phyloP scores from a whole-genome alignment of 2,797 vertebrate genomes.

The Manis javanica region DNA sequence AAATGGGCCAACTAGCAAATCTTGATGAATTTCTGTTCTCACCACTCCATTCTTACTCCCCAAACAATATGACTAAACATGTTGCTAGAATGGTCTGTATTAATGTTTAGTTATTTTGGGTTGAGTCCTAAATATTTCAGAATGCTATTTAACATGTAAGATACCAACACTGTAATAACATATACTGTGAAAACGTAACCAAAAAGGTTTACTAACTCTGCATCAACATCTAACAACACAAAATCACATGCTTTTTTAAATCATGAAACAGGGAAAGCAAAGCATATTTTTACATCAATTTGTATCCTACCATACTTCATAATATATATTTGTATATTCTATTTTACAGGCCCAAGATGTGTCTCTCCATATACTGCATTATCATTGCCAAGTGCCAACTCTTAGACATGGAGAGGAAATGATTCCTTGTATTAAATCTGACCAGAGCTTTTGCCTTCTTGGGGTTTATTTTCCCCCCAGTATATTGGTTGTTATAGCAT shows the following conservation, averaged over 20 bases:
- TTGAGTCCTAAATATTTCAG: constrained; percentile 77
- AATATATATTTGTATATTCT: constrained; percentile 88
- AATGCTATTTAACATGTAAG: constrained; percentile 75
- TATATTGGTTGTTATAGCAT: constrained; percentile 2
- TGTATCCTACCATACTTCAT: constrained; percentile 86
- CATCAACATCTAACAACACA: constrained; percentile 79
- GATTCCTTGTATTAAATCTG: constrained; percentile 25
- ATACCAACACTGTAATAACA: constrained; percentile 85
- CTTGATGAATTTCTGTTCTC: constrained; percentile 68
- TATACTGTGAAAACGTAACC: constrained; percentile 87
- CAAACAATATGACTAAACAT: constrained; percentile 68
- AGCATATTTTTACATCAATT: constrained; percentile 88
- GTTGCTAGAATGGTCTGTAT: constrained; percentile 77
- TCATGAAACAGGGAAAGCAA: constrained; percentile 83
- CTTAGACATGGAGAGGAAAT: constrained; percentile 50
- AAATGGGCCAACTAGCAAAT: constrained; percentile 58
- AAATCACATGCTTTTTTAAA: constrained; percentile 85
- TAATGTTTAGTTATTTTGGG: constrained; percentile 75
- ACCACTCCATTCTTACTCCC: constrained; percentile 61
- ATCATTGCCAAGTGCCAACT: constrained; percentile 67
- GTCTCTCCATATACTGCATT: constrained; percentile 55
- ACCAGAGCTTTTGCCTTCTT: constrained; percentile 53
- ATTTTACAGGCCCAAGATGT: constrained; percentile 83
- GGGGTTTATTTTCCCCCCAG: not conserved
- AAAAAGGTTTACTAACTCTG: constrained; percentile 83